phyloP scores from a whole-genome alignment of 1,140 invertebrate genomes.

The Diuraphis noxia region DNA sequence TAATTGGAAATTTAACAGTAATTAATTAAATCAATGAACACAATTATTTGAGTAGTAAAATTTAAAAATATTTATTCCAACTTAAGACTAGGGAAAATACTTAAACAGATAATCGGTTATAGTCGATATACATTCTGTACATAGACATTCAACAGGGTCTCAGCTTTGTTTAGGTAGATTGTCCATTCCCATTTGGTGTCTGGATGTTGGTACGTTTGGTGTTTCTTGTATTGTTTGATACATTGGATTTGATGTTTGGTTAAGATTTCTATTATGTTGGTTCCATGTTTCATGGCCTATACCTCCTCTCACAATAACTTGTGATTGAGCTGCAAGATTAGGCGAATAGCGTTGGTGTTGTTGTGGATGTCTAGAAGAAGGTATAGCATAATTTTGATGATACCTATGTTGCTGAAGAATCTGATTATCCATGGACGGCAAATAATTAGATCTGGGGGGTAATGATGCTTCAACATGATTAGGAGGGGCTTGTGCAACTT shows the following conservation, averaged over 20 bases:
- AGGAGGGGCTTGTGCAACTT: not conserved
- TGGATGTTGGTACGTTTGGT: conserved; percentile 19
- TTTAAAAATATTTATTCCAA: not conserved
- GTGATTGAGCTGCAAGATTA: conserved; percentile 13
- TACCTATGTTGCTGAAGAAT: conserved; percentile 40
- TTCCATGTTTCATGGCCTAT: conserved; percentile 4
- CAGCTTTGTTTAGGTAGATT: conserved; percentile 42
- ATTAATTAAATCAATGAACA: conserved; percentile 19
- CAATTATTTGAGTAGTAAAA: not conserved
- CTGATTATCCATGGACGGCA: conserved; percentile 40
- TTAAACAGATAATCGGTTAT: conserved; percentile 46
- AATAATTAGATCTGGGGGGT: conserved; percentile 16
- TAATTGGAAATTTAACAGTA: not conserved
- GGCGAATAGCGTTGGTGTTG: conserved; percentile 41
- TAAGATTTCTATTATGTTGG: conserved; percentile 44
- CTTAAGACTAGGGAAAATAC: conserved; percentile 33
- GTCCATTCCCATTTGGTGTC: conserved; percentile 37
- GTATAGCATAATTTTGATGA: conserved; percentile 40
- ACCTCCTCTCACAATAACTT: conserved; percentile 48
- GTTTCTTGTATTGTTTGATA: conserved; percentile 44
- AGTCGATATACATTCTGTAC: conserved; percentile 49
- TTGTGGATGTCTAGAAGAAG: conserved; percentile 28
- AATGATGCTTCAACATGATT: conserved; percentile 24
- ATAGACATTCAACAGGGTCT: conserved; percentile 42
- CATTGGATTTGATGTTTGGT: not conserved